Base-by-base conservation (phyloP, 2,888 invertebrate genomes). In the Diarsia brunnea region DNA sequence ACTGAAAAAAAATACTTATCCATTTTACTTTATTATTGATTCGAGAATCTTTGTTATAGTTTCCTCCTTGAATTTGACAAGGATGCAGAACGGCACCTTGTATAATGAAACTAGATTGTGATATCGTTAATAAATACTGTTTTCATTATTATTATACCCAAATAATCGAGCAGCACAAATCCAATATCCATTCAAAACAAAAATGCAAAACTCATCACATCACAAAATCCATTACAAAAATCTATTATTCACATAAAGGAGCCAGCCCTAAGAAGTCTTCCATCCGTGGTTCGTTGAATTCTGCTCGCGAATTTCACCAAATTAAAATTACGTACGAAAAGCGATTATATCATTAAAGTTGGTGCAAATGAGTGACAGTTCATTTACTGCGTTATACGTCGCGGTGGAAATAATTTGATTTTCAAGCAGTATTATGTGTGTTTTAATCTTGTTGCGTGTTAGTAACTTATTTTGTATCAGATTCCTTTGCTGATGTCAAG, bases 271-370 rank as follows among this genome's bases (percentile, higher is more conserved):
- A 69, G 53, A n/a, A 67, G 19, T 0, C 45, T 45, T 45, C 51
- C 72, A 79, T 68, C 65, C 74, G 79, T 64, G 83, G 78, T 81
- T 85, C 86, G 83, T 67, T 78, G 81, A 81, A 84, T 82, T 85
- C 69, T 76, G 79, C 77, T 75, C 75, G 79, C 80, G 81, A 78
- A 86, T 84, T 87, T 81, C 69, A 63, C 68, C 63, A 79, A 84
- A 84, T 87, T 89, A 85, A 89, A 87, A 87, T 87, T 85, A 85
- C 81, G 77, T 78, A 83, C 78, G 81, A 75, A 86, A 87, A 87
- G 75, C 84, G 88, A 89, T 89, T 89, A 85, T 58, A 81, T 84
- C 86, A 85, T 86, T 87, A 83, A 87, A 87, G 84, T 89, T 84
- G 83, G 79, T 61, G 71, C 71, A 79, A 86, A 83, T 88, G 86